Percentiles rank a stretch among this genome's conserved stretches.
Conservation (phyloP, 2,888 invertebrate genomes). For the Orchesella flavescens region DNA sequence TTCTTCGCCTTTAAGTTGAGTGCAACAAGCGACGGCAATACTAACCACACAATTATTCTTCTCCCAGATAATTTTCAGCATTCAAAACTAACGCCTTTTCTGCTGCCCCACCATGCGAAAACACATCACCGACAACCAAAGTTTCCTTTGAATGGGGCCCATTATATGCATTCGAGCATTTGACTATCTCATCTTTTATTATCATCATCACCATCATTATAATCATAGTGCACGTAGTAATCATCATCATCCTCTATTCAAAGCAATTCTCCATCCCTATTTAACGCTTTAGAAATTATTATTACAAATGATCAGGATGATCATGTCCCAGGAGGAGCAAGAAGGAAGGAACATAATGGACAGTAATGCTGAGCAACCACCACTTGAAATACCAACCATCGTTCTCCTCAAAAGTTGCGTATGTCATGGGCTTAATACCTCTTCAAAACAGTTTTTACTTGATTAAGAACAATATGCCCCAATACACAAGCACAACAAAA, state of each 20-base stretch:
- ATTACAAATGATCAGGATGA: slow-evolving; percentile 33
- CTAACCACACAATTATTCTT: slow-evolving; percentile 8
- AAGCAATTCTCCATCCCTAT: slow-evolving; percentile 39
- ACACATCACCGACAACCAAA: not conserved
- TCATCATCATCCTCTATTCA: slow-evolving; percentile 20
- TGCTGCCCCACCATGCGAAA: not conserved
- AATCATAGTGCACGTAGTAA: slow-evolving; percentile 4
- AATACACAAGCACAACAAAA: slow-evolving; percentile 27
- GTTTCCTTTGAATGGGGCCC: slow-evolving; percentile 7
- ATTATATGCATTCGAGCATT: slow-evolving; percentile 15
- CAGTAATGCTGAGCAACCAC: slow-evolving; percentile 20
- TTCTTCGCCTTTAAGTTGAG: not conserved
- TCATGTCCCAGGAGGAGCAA: slow-evolving; percentile 20
- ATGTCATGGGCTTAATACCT: not conserved
- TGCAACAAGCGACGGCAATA: not conserved
- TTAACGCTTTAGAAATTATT: slow-evolving; percentile 50
- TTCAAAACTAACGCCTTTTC: slow-evolving; percentile 23
- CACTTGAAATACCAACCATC: slow-evolving; percentile 23
- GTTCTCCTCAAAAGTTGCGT: slow-evolving; percentile 6
- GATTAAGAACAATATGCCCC: slow-evolving; percentile 14
- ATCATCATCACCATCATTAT: slow-evolving; percentile 11
- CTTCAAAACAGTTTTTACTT: slow-evolving; percentile 23
- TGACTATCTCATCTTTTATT: slow-evolving; percentile 30
- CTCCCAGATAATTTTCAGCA: slow-evolving; percentile 23
- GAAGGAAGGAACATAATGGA: not conserved